Evolutionary conservation across 2,113 vertebrate genomes (phyloP).

Genomic region (Rhynchomys soricoides): DNA sequence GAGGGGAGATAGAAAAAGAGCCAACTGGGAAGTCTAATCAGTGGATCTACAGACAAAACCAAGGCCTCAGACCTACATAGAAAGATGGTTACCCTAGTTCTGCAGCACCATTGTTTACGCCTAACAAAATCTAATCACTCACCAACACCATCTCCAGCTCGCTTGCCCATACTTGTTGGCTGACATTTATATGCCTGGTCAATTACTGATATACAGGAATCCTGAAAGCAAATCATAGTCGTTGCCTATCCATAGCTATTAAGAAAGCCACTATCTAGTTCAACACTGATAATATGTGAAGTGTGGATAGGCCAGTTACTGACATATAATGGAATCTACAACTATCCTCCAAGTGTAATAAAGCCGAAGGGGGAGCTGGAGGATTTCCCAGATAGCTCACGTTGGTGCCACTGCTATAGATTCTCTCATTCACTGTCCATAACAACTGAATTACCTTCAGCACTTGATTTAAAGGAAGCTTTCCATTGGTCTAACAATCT

Average conservation of each 20-base stretch:
- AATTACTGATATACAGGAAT: background rate
- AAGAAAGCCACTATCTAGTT: background rate
- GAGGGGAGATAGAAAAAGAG: background rate
- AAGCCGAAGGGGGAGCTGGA: background rate
- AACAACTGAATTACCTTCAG: background rate
- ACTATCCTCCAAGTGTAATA: background rate
- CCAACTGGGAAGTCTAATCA: background rate
- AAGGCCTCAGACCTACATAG: background rate
- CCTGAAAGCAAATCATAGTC: background rate
- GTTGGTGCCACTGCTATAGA: background rate
- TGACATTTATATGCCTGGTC: background rate
- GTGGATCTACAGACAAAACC: background rate
- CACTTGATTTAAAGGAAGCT: background rate
- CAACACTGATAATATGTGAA: background rate
- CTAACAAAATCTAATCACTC: conserved; percentile 1
- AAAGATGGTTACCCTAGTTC: background rate
- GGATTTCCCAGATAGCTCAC: background rate
- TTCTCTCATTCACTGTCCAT: background rate
- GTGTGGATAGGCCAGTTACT: background rate
- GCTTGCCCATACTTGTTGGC: background rate
- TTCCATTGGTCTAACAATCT: background rate
- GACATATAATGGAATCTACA: background rate
- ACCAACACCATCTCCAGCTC: background rate
- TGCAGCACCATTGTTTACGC: background rate
- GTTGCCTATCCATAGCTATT: background rate